Conservation (phyloP, 2,113 vertebrate species). For the Arizona elegans region DNA sequence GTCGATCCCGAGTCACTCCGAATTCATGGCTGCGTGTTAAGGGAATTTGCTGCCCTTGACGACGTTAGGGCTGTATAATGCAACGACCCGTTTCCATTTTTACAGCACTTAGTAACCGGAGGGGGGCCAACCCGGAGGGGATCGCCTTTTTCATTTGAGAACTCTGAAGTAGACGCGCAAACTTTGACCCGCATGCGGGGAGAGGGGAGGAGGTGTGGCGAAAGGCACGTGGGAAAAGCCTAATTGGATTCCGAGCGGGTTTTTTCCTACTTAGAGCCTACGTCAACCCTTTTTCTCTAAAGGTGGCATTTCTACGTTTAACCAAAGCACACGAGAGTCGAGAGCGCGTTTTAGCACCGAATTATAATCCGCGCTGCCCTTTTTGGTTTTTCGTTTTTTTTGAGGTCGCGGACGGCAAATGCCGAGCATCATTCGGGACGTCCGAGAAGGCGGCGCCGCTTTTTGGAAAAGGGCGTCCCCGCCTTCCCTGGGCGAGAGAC, state of each 20-base stretch:
- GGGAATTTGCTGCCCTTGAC: background rate
- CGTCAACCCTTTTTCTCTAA: background rate
- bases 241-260: background rate
- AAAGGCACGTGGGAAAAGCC: background rate
- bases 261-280: background rate
- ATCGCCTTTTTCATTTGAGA: background rate
- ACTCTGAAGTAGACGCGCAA: background rate
- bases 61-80: background rate
- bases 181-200: background rate
- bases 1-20: background rate
- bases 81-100: background rate
- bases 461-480: background rate
- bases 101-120: background rate
- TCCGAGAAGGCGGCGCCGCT: background rate
- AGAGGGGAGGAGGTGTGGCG: background rate
- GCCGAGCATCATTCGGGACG: background rate
- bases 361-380: background rate
- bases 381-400: no score
- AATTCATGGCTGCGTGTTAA: background rate
- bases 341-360: no score
- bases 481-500: background rate
- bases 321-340: no score
- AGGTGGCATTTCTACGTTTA: background rate
- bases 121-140: background rate
- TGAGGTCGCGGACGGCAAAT: background rate